A percentile compares a stretch with the other conserved stretches of the same genome.
Conservation (phyloP, 1,140 invertebrate species). For the Drosophila sp. region DNA sequence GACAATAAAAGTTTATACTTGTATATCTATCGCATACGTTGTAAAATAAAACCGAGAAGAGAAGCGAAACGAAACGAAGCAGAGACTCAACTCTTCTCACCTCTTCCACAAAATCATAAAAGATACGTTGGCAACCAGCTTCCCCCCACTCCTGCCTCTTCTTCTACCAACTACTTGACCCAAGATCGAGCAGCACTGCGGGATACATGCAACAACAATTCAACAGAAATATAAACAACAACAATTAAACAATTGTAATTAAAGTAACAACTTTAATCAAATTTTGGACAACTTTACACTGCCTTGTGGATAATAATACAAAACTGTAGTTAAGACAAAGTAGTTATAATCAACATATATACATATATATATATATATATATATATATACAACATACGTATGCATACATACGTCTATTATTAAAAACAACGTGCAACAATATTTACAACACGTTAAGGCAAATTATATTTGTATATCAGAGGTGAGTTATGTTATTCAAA, state of each 20-base stretch:
- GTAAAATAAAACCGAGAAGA: constrained; percentile 81
- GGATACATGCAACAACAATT: constrained; percentile 23
- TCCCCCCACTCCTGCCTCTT: constrained; percentile 6
- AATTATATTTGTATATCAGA: constrained; percentile 36
- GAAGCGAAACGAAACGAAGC: constrained; percentile 12
- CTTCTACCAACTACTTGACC: constrained; percentile 3
- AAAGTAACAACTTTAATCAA: constrained; percentile 27
- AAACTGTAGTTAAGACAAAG: constrained; percentile 51
- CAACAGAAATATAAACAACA: not conserved
- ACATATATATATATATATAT: constrained; percentile 31
- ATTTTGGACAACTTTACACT: constrained; percentile 79
- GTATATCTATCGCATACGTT: constrained; percentile 83
- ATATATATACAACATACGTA: constrained; percentile 21
- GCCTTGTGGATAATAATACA: constrained; percentile 67
- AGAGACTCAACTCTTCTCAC: constrained; percentile 24
- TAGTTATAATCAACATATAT: constrained; percentile 40
- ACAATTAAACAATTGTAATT: constrained; percentile 37
- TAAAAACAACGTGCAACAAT: constrained; percentile 39
- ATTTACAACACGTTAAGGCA: constrained; percentile 38
- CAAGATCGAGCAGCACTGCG: not conserved
- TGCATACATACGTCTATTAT: constrained; percentile 43
- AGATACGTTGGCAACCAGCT: not conserved
- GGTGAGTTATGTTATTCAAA: constrained; percentile 38
- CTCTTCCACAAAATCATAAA: constrained; percentile 9
- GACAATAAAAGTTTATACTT: constrained; percentile 80